Evolutionary conservation across 2,888 invertebrate species (phyloP), one percentile per base, ranked within the genome.

Genomic region (Heliconius hortense): DNA sequence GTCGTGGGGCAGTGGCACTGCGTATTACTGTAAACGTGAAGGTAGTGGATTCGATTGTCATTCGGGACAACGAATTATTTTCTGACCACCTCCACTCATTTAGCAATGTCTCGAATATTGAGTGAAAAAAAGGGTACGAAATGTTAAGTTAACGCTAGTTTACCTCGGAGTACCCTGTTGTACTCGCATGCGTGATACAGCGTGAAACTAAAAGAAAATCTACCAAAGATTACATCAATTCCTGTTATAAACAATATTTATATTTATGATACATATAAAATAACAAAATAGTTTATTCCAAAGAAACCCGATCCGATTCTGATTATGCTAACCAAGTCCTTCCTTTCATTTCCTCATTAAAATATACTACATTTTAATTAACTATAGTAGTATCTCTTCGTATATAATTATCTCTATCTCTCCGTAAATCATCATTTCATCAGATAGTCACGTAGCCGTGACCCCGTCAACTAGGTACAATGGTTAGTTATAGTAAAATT

Each of bases 341-440:
- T 62, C 66, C 70, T 72, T 53, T 73, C 53, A 48, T 70, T 73
- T 63, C 60, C 26, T 64, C 28, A 7, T 66, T 70, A 43, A 63
- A 60, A 70, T 74, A 77, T 69, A 75, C 73, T 59, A 67, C 60
- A 24, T 74, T 74, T 77, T 78, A 77, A 77, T 78, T 78, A 77
- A 74, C 39, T 53, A 72, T 48, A 21, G 48, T 18, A 48, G 7
- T 56, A 0, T 56, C 56, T 56, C n/a, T 56, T n/a, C 21, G 56
- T 75, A 76, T 74, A 62, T 76, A 74, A 80, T 80, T 80, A 73
- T 79, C 72, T 43, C n/a, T 56, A 56, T 56, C 56, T 56, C n/a
- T 56, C 21, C 21, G 56, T 76, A 76, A 73, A 60, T 77, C 77
- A 80, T 80, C 79, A 73, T 78, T 74, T 53, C n/a, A 80, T 79